These are phyloP conservation scores for Alitta virens DNA, from an alignment of 2,888 invertebrate species.

Conservation along the genomic window DNA sequence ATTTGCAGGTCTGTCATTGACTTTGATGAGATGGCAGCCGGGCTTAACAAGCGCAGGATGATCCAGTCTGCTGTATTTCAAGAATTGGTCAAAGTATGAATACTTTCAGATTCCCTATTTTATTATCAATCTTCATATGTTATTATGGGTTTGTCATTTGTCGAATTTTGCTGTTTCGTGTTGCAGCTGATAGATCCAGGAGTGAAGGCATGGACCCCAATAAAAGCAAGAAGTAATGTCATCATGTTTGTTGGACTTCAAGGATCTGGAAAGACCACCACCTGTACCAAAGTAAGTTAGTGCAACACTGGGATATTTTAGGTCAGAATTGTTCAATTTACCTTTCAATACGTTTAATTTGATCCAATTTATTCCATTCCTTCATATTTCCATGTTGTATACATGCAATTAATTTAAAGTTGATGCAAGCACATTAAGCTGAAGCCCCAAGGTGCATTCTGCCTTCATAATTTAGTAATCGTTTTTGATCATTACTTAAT, in stretches of 20 bases:
- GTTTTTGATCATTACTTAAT: too few relatives aligned
- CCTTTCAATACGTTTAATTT: too few relatives aligned
- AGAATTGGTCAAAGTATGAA: conserved; percentile 85
- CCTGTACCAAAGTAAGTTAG: conserved; percentile 96
- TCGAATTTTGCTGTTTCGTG: neutral
- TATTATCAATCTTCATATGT: neutral
- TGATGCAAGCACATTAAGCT: too few relatives aligned
- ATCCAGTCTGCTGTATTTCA: conserved; percentile 97
- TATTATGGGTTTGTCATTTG: too few relatives aligned
- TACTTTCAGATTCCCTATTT: too few relatives aligned
- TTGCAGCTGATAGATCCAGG: conserved; percentile 90
- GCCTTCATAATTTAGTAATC: too few relatives aligned
- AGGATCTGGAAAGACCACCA: conserved; percentile 99
- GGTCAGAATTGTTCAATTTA: too few relatives aligned
- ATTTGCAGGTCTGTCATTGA: conserved; percentile 80
- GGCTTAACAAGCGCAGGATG: conserved; percentile 95
- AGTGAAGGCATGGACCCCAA: conserved; percentile 92
- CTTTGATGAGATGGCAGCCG: conserved; percentile 97
- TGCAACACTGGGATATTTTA: too few relatives aligned
- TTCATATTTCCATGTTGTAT: too few relatives aligned
- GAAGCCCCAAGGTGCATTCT: too few relatives aligned
- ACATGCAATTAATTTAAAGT: too few relatives aligned
- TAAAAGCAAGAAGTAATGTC: conserved; percentile 91
- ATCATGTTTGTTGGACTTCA: conserved; percentile 99
- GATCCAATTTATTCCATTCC: too few relatives aligned